Evolutionary conservation across 1,140 invertebrate genomes (phyloP).

Genomic region (Amphibalanus amphitrite): DNA sequence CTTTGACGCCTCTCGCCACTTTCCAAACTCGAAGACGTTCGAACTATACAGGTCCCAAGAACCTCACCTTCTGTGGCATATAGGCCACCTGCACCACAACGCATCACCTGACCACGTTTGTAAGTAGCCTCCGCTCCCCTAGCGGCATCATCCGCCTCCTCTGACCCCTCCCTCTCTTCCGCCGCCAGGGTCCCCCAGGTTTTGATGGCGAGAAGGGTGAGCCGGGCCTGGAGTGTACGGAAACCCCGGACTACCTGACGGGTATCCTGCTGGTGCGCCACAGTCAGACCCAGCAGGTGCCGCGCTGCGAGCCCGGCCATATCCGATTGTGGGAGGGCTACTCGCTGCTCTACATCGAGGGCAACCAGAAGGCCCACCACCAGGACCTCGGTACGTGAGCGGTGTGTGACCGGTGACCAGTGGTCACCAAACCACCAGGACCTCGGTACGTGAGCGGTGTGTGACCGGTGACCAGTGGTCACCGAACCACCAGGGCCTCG

Average conservation of each 20-base stretch:
- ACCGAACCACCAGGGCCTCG: too few relatives aligned
- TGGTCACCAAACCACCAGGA: constrained; percentile 98
- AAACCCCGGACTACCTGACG: constrained; percentile 55
- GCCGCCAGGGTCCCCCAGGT: constrained; percentile 14
- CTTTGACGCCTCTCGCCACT: too few relatives aligned
- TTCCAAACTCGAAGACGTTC: too few relatives aligned
- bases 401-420: too few relatives aligned
- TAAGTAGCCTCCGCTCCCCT: too few relatives aligned
- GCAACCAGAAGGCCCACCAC: constrained; percentile 89
- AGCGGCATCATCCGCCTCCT: too few relatives aligned
- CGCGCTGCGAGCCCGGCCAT: constrained; percentile 63
- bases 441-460: constrained; percentile 49
- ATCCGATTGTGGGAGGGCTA: constrained; percentile 89
- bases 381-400: constrained; percentile 70
- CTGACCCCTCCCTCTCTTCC: too few relatives aligned
- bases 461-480: too few relatives aligned
- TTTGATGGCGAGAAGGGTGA: constrained; percentile 7
- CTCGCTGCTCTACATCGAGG: constrained; percentile 85
- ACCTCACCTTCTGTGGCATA: too few relatives aligned
- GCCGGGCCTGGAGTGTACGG: constrained; percentile 45
- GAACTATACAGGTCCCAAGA: too few relatives aligned
- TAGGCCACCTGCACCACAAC: too few relatives aligned
- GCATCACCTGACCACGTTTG: too few relatives aligned
- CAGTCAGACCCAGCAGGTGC: constrained; percentile 67
- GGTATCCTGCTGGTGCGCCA: constrained; percentile 79